A percentile compares a stretch with the other conserved stretches of the same genome.
phyloP scores from a whole-genome alignment of 2,888 invertebrate species.

The Drosophila monieri region DNA sequence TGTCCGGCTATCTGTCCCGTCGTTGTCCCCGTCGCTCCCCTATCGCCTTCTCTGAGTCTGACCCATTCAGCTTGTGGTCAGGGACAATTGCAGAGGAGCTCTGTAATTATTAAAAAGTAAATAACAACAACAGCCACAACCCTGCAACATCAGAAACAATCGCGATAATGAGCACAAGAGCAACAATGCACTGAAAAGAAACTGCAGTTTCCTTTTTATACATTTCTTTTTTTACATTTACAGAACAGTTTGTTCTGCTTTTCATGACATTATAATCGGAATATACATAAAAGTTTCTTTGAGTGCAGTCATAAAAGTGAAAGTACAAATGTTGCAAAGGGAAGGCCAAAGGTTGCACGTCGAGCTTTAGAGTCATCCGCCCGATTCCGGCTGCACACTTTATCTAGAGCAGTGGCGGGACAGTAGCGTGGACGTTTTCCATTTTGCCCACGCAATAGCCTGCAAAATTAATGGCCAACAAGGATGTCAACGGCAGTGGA shows the following conservation, averaged over 20 bases:
- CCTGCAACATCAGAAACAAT: constrained; percentile 55
- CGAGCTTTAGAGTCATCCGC: constrained; percentile 7
- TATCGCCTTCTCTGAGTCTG: constrained; percentile 1
- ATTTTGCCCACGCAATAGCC: constrained; percentile 58
- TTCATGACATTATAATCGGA: neutral
- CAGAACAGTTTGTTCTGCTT: too few species aligned
- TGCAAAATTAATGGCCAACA: constrained; percentile 73
- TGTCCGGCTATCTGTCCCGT: constrained; percentile 14
- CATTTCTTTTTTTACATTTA: too few species aligned
- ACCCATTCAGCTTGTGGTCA: constrained; percentile 61
- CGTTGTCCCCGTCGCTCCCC: constrained; percentile 5
- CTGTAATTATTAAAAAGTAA: constrained; percentile 73
- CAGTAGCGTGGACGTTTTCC: constrained; percentile 24
- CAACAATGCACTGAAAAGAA: constrained; percentile 24
- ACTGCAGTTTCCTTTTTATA: too few species aligned
- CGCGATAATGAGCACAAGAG: constrained; percentile 70
- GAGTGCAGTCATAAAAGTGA: constrained; percentile 36
- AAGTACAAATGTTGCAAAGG: constrained; percentile 61
- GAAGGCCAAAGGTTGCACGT: constrained; percentile 43
- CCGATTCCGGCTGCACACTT: constrained; percentile 23
- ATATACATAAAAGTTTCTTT: neutral
- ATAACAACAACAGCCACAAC: constrained; percentile 41
- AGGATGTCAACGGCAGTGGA: constrained; percentile 59
- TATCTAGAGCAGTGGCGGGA: constrained; percentile 30
- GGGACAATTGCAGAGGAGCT: constrained; percentile 70